Percentiles rank a stretch among this genome's conserved stretches.
Conservation (phyloP, 2,113 vertebrate genomes). For the Gallinago media region DNA sequence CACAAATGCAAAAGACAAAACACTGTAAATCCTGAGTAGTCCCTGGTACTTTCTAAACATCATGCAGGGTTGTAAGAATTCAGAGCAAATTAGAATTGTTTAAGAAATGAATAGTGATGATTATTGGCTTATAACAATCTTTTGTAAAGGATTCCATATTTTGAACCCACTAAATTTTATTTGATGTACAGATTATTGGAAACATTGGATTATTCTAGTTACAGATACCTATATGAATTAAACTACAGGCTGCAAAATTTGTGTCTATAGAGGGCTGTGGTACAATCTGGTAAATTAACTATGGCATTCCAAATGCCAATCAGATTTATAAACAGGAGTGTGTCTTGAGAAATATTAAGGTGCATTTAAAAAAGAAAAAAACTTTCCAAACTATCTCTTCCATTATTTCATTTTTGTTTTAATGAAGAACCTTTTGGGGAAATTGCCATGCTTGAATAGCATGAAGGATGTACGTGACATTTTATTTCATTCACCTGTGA, state of each 20-base stretch:
- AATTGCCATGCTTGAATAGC: constrained; percentile 24
- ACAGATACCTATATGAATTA: background rate
- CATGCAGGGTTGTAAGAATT: background rate
- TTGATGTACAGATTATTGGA: background rate
- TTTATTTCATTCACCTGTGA: constrained; percentile 52
- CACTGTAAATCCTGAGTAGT: background rate
- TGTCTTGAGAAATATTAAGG: background rate
- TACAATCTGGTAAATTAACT: background rate
- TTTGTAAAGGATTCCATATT: background rate
- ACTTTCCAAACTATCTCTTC: constrained; percentile 7
- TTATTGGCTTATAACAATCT: background rate
- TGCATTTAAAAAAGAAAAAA: background rate
- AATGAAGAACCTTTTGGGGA: background rate
- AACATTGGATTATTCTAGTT: background rate
- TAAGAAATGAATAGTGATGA: background rate
- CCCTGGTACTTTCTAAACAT: background rate
- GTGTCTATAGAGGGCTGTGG: background rate
- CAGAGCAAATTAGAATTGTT: background rate
- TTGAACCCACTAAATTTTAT: background rate
- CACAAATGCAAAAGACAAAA: background rate
- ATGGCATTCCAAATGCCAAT: background rate
- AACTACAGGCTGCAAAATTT: background rate
- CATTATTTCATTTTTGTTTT: constrained; percentile 41
- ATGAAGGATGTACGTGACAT: background rate
- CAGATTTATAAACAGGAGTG: background rate